phyloP scores from a whole-genome alignment of 2,888 invertebrate species.

The Rotaria macrura region DNA sequence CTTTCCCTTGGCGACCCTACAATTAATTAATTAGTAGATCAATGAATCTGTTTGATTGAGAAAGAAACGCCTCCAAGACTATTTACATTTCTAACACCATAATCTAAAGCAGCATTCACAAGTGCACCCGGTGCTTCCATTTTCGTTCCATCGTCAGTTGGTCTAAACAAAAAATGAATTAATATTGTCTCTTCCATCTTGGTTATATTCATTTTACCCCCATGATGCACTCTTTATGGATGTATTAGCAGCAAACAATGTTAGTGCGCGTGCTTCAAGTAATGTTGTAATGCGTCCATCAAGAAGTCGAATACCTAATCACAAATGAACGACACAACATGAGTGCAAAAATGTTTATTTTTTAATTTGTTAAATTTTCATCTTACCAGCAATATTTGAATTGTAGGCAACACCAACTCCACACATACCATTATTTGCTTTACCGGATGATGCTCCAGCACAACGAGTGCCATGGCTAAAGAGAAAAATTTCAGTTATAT shows the following conservation, averaged over 20 bases:
- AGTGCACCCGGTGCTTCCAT: constrained; percentile 31
- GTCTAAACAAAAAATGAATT: constrained; percentile 50
- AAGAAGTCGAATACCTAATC: constrained; percentile 28
- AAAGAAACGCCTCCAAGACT: not conserved
- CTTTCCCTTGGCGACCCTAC: constrained; percentile 32
- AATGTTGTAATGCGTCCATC: constrained; percentile 33
- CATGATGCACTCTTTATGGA: constrained; percentile 33
- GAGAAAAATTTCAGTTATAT: too few relatives aligned
- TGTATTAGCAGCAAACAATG: constrained; percentile 5
- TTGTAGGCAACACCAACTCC: constrained; percentile 33
- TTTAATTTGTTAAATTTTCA: not conserved
- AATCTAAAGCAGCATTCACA: constrained; percentile 22
- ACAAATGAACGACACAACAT: not conserved
- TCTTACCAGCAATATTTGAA: constrained; percentile 25
- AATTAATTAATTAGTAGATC: not conserved
- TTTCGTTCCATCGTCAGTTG: constrained; percentile 44
- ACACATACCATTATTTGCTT: constrained; percentile 32
- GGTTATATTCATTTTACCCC: constrained; percentile 10
- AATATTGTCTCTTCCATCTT: too few relatives aligned
- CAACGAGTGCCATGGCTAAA: constrained; percentile 33
- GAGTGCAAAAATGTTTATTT: not conserved
- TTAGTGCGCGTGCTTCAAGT: constrained; percentile 29
- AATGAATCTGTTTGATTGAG: not conserved
- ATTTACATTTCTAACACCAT: constrained; percentile 22
- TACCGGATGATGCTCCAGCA: constrained; percentile 28